phyloP scores from a whole-genome alignment of 2,113 vertebrate species.

The Macquaria australasica region DNA sequence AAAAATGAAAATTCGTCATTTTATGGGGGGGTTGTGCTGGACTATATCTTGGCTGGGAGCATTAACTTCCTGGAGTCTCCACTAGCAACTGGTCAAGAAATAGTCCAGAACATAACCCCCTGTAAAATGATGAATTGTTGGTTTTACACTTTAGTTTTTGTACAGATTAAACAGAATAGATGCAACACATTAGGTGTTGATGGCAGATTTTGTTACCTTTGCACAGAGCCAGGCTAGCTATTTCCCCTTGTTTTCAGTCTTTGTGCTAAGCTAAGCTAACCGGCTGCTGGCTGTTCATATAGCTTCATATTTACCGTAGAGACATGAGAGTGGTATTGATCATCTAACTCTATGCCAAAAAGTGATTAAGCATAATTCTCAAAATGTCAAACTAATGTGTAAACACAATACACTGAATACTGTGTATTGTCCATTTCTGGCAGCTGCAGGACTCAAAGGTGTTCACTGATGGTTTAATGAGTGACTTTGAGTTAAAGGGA shows the following conservation, averaged over 20 bases:
- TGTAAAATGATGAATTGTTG: neutral
- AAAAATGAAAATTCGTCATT: no score
- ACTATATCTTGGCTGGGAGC: neutral
- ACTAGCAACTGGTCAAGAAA: neutral
- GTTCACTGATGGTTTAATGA: neutral
- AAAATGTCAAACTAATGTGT: neutral
- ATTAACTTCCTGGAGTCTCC: neutral
- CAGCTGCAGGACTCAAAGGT: neutral
- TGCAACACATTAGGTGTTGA: neutral
- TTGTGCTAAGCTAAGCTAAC: neutral
- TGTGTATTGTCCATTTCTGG: neutral
- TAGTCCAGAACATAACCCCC: neutral
- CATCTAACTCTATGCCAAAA: neutral
- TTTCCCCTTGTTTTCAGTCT: neutral
- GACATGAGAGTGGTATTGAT: neutral
- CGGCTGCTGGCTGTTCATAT: neutral
- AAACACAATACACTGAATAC: neutral
- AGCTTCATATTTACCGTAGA: no score
- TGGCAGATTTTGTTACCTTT: neutral
- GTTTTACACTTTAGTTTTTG: neutral
- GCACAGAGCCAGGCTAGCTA: neutral
- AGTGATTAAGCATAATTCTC: neutral
- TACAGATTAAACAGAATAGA: neutral
- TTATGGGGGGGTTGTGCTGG: no score
- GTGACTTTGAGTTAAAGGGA: neutral